phyloP scores from a whole-genome alignment of 2,888 invertebrate genomes.

The Palloptera scutellata region DNA sequence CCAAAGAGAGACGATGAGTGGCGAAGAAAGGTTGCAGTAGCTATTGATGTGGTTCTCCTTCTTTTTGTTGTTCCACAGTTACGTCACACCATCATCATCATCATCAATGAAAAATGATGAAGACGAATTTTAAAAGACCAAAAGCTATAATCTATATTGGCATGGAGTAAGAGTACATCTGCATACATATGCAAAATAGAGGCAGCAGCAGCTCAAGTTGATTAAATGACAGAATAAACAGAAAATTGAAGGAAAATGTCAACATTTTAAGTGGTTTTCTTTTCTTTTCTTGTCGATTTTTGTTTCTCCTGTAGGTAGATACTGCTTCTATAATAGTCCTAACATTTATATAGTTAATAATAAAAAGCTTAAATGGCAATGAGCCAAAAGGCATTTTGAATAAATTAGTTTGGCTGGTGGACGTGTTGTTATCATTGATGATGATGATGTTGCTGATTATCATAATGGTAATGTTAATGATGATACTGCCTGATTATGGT shows the following conservation, averaged over 20 bases:
- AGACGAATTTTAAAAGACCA: background rate
- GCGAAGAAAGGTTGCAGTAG: too few relatives aligned
- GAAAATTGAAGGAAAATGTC: constrained; percentile 54
- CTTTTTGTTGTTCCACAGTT: too few relatives aligned
- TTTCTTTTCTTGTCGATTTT: too few relatives aligned
- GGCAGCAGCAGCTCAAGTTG: constrained; percentile 46
- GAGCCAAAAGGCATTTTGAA: constrained; percentile 36
- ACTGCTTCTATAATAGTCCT: too few relatives aligned
- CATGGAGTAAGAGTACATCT: background rate
- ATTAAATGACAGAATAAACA: constrained; percentile 60
- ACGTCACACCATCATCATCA: background rate
- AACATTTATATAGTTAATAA: constrained; percentile 3
- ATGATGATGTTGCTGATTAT: too few relatives aligned
- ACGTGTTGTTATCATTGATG: constrained; percentile 6
- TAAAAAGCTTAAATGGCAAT: constrained; percentile 50
- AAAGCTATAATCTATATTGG: background rate
- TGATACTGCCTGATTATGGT: too few relatives aligned
- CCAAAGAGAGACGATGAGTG: too few relatives aligned
- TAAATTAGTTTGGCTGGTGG: constrained; percentile 33
- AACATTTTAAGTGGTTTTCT: constrained; percentile 59
- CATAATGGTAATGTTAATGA: too few relatives aligned
- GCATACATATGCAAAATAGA: constrained; percentile 10
- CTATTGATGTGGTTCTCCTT: too few relatives aligned
- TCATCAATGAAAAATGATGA: background rate
- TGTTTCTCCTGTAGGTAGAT: too few relatives aligned